phyloP scores from a whole-genome alignment of 2,113 vertebrate species.

The Muscicapa adusta region DNA sequence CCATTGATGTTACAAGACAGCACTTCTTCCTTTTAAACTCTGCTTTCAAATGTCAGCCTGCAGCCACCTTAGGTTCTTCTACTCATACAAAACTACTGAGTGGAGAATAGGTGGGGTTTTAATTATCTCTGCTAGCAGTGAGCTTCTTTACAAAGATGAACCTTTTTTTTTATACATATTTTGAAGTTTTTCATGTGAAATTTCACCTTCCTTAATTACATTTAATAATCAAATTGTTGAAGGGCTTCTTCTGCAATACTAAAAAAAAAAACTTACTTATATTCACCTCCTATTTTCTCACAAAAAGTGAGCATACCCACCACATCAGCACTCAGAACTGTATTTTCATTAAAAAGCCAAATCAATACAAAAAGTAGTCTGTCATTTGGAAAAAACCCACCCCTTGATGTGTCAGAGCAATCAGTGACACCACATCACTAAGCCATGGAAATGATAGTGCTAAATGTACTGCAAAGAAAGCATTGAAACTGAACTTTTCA shows the following conservation, averaged over 20 bases:
- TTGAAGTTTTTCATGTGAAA: neutral
- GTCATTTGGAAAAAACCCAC: neutral
- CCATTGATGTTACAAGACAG: neutral
- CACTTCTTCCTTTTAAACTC: neutral
- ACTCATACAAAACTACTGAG: neutral
- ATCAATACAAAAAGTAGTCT: neutral
- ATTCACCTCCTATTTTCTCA: neutral
- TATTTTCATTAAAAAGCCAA: neutral
- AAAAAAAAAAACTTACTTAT: neutral
- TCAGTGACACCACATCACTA: no score
- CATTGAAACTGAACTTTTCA: neutral
- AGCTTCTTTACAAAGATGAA: neutral
- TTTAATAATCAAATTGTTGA: neutral
- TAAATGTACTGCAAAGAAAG: neutral
- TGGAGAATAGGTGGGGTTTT: neutral
- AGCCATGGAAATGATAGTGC: accelerated
- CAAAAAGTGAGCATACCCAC: neutral
- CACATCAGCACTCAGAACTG: neutral
- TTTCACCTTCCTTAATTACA: neutral
- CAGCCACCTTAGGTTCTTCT: neutral
- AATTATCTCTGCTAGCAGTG: neutral
- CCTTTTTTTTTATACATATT: neutral
- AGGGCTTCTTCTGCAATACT: neutral
- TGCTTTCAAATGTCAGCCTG: neutral
- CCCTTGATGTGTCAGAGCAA: neutral